Evolutionary conservation across 30 jellyfish, hydroid and myxozoan genomes (phyloP).

Genomic region (Clytia hemisphaerica): DNA sequence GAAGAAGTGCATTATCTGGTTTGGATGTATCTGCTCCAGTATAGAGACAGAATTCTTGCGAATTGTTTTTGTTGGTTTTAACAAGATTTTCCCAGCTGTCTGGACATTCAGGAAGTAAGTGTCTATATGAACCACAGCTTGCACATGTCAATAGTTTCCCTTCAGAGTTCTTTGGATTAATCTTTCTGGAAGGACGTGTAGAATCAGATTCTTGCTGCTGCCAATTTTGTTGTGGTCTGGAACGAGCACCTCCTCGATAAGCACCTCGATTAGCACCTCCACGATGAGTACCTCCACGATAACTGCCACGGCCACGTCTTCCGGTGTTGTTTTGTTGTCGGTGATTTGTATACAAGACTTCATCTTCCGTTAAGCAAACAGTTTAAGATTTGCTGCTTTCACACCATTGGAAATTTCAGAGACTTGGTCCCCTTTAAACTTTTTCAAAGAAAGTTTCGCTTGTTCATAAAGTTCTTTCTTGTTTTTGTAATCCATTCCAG

Average conservation of each 20-base stretch:
- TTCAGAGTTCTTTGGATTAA: constrained; percentile 25
- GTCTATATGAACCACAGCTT: constrained; percentile 28
- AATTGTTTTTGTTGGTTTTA: not conserved
- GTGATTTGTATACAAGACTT: no score
- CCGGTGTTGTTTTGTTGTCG: no score
- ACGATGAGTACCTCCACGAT: no score
- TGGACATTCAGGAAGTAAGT: constrained; percentile 29
- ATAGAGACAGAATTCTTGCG: not conserved
- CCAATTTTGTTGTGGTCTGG: not conserved
- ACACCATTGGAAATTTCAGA: not conserved
- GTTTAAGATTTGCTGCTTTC: not conserved
- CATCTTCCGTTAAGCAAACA: no score
- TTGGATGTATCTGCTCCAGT: not conserved
- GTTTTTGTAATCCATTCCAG: constrained; percentile 19
- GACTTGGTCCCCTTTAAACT: constrained; percentile 19
- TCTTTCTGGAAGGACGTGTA: not conserved
- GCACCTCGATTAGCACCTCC: no score
- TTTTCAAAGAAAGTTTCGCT: constrained; percentile 6
- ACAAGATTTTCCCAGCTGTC: constrained; percentile 10
- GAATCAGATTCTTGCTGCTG: not conserved
- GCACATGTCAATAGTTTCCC: constrained; percentile 19
- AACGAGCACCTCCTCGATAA: not conserved
- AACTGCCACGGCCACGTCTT: no score
- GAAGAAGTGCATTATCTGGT: constrained; percentile 3
- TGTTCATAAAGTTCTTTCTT: not conserved